phyloP scores from a whole-genome alignment of 2,797 vertebrate species.

The Pipistrellus pipistrellus region DNA sequence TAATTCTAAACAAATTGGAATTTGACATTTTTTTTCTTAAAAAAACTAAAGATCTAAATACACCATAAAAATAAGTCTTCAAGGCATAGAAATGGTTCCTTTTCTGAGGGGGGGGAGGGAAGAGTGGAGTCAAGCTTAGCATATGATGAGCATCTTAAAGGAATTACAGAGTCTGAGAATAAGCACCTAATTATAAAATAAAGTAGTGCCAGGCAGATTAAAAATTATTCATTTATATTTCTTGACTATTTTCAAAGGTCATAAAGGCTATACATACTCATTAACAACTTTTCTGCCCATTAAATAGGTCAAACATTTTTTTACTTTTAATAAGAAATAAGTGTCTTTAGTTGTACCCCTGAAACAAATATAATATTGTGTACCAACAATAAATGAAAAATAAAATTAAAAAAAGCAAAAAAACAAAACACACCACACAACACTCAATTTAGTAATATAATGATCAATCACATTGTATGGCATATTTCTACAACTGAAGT shows the following conservation, averaged over 20 bases:
- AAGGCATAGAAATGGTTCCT: neutral
- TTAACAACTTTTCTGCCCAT: neutral
- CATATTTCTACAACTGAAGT: conserved; percentile 18
- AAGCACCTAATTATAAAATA: conserved; percentile 3
- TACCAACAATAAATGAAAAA: neutral
- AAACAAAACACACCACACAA: neutral
- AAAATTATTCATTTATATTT: conserved; percentile 12
- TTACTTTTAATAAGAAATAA: conserved; percentile 49
- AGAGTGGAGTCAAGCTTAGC: neutral
- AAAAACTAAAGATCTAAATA: neutral
- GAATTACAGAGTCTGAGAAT: neutral
- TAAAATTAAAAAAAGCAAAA: neutral
- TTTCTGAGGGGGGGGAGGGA: neutral
- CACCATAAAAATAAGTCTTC: conserved; percentile 56
- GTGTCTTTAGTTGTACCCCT: neutral
- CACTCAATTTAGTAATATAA: conserved; percentile 3
- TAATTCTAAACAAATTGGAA: neutral
- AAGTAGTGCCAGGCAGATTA: conserved; percentile 24
- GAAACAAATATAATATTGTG: neutral
- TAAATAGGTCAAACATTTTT: neutral
- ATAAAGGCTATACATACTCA: neutral
- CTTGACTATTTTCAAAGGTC: conserved; percentile 43
- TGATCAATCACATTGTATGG: neutral
- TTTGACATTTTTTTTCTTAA: neutral
- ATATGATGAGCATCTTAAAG: neutral